Evolutionary conservation across 2,888 invertebrate genomes (phyloP).

Genomic region (Hermodice carunculata): DNA sequence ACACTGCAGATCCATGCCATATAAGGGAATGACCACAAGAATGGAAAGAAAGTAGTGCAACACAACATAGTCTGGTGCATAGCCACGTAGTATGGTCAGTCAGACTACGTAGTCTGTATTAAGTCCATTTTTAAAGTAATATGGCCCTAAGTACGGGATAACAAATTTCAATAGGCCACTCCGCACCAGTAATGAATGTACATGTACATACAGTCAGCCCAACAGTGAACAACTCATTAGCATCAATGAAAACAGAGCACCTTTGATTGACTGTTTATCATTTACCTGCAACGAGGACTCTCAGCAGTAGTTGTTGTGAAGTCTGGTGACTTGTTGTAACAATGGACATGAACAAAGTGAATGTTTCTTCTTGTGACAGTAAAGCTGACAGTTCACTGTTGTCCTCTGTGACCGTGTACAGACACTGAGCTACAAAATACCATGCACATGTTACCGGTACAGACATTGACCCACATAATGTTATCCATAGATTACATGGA

Average conservation of each 20-base stretch:
- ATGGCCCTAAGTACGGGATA: no score
- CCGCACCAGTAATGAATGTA: no score
- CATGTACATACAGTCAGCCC: neutral
- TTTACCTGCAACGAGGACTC: constrained; percentile 11
- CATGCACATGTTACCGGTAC: constrained; percentile 3
- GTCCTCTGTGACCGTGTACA: constrained; percentile 81
- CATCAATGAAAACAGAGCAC: neutral
- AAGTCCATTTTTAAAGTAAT: no score
- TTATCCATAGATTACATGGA: neutral
- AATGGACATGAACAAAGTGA: constrained; percentile 28
- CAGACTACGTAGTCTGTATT: no score
- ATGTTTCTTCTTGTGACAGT: constrained; percentile 72
- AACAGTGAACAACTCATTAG: neutral
- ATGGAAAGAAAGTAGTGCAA: no score
- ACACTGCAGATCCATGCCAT: no score
- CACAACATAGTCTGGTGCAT: no score
- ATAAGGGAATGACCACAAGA: no score
- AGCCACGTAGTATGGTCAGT: no score
- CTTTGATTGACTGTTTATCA: neutral
- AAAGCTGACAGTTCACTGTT: constrained; percentile 75
- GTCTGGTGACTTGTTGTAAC: neutral
- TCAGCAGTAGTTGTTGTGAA: constrained; percentile 14
- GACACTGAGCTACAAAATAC: constrained; percentile 76
- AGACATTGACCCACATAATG: no score
- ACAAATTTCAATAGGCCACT: no score